phyloP scores from a whole-genome alignment of 2,888 invertebrate species.

The Therioaphis trifolii region DNA sequence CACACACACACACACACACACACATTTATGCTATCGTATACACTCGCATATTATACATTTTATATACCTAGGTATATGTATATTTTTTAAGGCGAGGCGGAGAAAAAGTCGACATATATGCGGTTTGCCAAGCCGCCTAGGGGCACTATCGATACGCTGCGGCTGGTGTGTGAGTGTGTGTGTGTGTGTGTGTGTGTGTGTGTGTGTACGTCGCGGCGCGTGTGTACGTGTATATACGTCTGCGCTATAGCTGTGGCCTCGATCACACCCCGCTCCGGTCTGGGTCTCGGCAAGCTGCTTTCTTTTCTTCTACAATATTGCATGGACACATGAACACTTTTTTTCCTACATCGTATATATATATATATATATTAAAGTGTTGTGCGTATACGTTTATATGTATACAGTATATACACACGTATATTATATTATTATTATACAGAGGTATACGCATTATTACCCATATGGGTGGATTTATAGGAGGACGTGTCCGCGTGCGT shows the following conservation, averaged over 20 bases:
- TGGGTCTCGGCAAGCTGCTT: constrained; percentile 36
- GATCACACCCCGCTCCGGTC: constrained; percentile 52
- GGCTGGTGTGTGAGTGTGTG: too few species aligned
- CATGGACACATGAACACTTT: constrained; percentile 18
- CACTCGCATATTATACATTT: too few species aligned
- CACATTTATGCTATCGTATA: too few species aligned
- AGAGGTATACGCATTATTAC: neutral
- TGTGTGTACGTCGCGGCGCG: too few species aligned
- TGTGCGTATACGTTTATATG: too few species aligned
- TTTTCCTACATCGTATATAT: too few species aligned
- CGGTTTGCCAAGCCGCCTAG: constrained; percentile 52
- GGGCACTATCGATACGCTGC: constrained; percentile 20
- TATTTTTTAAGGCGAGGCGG: constrained; percentile 55
- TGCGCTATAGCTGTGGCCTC: constrained; percentile 41
- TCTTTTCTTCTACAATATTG: constrained; percentile 51
- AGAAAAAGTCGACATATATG: constrained; percentile 48
- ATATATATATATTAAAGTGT: too few species aligned
- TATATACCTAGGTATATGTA: too few species aligned
- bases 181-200: constrained; percentile 17
- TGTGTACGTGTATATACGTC: too few species aligned
- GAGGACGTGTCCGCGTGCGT: neutral
- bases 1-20: neutral
- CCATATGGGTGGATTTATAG: neutral
- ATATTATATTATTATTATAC: neutral
- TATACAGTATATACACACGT: too few species aligned